phyloP scores from a whole-genome alignment of 2,797 vertebrate species.

The Enteromius afrohamiltoni region DNA sequence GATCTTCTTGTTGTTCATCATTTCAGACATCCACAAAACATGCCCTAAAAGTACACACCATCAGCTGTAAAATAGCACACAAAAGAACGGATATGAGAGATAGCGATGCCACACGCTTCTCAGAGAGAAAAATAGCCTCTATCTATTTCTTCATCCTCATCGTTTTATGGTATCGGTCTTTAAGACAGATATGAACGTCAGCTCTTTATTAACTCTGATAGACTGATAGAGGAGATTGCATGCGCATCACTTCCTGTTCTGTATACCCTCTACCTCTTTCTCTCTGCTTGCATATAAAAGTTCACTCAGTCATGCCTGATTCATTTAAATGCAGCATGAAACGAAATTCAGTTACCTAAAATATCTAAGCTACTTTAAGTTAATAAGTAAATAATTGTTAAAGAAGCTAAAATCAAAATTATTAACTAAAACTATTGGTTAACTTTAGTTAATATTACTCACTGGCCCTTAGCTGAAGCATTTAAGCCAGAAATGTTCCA shows the following conservation, averaged over 20 bases:
- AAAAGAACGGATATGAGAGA: constrained; percentile 7
- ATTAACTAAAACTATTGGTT: not conserved
- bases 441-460: not conserved
- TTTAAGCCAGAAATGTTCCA: not conserved
- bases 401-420: too few relatives aligned
- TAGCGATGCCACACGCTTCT: not conserved
- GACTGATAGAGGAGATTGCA: constrained; percentile 69
- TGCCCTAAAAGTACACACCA: not conserved
- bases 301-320: not conserved
- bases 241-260: constrained; percentile 5
- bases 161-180: constrained; percentile 76
- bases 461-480: not conserved
- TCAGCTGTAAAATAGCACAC: constrained; percentile 1
- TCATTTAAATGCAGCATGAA: not conserved
- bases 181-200: constrained; percentile 79
- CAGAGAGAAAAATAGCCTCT: constrained; percentile 45
- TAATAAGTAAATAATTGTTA: not conserved
- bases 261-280: not conserved
- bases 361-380: not conserved
- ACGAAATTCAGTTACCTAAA: not conserved
- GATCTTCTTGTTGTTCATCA: not conserved
- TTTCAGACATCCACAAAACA: not conserved
- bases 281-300: not conserved
- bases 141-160: constrained; percentile 43
- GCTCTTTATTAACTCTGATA: constrained; percentile 75